Percentiles rank a stretch among this genome's conserved stretches.
These are phyloP conservation scores for Elymnias hypermnestra DNA, from an alignment of 1,140 invertebrate genomes.

Conservation along the genomic window DNA sequence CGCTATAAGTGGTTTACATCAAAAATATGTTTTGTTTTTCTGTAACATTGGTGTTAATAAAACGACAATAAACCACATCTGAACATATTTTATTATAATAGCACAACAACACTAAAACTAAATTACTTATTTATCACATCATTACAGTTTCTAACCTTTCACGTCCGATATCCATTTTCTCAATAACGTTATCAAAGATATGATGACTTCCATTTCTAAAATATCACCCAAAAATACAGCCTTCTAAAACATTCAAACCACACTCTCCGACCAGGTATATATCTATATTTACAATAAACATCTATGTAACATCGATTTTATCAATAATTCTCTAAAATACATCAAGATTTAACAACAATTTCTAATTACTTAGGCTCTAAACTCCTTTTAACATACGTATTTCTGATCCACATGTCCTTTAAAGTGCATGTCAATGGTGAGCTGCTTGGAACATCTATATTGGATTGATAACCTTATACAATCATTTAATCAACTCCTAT, in stretches of 20 bases:
- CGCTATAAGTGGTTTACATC: too few species aligned
- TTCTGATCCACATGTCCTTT: neutral
- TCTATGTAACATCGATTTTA: slow-evolving; percentile 74
- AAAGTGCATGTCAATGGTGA: too few species aligned
- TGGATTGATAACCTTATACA: too few species aligned
- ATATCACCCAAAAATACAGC: slow-evolving; percentile 76
- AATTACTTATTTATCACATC: slow-evolving; percentile 66
- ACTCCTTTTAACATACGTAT: neutral
- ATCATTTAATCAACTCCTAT: too few species aligned
- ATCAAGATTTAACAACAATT: slow-evolving; percentile 71
- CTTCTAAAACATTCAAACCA: slow-evolving; percentile 69
- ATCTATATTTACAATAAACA: slow-evolving; percentile 73
- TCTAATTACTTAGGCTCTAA: slow-evolving; percentile 59
- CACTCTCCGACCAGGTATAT: slow-evolving; percentile 47
- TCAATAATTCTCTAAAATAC: slow-evolving; percentile 75
- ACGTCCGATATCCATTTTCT: slow-evolving; percentile 28
- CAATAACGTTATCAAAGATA: slow-evolving; percentile 67
- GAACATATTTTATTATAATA: slow-evolving; percentile 74
- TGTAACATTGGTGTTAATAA: too few species aligned
- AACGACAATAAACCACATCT: slow-evolving; percentile 51
- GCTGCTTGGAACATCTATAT: too few species aligned
- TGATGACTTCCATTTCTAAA: slow-evolving; percentile 62
- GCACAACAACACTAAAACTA: slow-evolving; percentile 74
- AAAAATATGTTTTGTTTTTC: too few species aligned
- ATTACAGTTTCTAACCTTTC: slow-evolving; percentile 49